A percentile compares a stretch with the other conserved stretches of the same genome.
Conservation (phyloP, 2,888 invertebrate species). For the Ormyrus labotus region DNA sequence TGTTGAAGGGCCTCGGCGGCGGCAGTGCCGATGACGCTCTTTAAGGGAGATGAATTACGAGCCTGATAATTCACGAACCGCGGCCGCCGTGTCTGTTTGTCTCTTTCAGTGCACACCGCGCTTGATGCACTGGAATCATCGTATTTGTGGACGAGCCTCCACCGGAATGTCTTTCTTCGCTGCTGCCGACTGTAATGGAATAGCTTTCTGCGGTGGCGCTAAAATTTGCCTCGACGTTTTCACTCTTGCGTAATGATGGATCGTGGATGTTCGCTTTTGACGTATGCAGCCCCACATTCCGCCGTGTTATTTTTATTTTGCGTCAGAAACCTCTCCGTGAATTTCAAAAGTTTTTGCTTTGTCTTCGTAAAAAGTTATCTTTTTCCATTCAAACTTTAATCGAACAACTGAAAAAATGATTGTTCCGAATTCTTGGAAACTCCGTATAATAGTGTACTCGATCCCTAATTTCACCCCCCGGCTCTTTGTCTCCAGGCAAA, state of each 20-base stretch:
- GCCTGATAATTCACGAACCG: constrained; percentile 37
- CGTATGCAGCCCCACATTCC: no score
- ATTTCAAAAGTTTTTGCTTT: no score
- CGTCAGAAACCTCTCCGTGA: no score
- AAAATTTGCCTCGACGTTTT: background rate
- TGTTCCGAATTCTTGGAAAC: constrained; percentile 5
- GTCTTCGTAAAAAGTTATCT: no score
- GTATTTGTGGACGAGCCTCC: background rate
- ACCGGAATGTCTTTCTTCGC: no score
- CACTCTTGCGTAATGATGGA: background rate
- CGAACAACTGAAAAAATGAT: no score
- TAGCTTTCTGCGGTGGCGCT: background rate
- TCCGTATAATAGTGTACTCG: constrained; percentile 44
- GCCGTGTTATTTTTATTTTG: no score
- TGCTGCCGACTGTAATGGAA: no score
- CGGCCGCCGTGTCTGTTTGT: constrained; percentile 30
- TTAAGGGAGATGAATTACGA: constrained; percentile 55
- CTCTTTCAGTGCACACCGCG: constrained; percentile 20
- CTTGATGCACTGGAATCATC: constrained; percentile 11
- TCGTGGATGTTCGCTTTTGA: no score
- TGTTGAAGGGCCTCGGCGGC: background rate
- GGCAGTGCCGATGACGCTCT: constrained; percentile 57
- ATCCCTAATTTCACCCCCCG: constrained; percentile 24
- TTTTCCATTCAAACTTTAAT: no score
- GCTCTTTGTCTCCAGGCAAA: constrained; percentile 23